These are phyloP conservation scores for Takifugu flavidus DNA, from an alignment of 2,113 vertebrate genomes.

Conservation along the genomic window DNA sequence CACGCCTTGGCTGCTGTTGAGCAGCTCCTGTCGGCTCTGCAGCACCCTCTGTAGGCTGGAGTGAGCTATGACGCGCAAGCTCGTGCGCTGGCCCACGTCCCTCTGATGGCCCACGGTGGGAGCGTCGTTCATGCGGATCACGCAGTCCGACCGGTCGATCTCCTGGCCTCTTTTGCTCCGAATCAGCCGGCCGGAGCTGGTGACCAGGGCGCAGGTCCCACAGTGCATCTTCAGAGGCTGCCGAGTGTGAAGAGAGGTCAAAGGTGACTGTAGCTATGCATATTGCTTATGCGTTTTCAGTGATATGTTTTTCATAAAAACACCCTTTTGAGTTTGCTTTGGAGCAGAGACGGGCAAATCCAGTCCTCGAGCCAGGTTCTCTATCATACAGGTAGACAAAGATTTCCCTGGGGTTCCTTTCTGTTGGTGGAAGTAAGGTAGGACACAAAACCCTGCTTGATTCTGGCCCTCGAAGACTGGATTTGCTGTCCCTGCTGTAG, in stretches of 20 bases:
- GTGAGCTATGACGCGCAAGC: conserved; percentile 85
- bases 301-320: no score
- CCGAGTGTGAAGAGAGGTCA: not conserved
- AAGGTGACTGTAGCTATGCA: not conserved
- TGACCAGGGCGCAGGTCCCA: conserved; percentile 83
- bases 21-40: conserved; percentile 79
- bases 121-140: conserved; percentile 93
- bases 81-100: conserved; percentile 84
- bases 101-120: conserved; percentile 76
- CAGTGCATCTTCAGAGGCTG: conserved; percentile 89
- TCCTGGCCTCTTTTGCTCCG: conserved; percentile 74
- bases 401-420: no score
- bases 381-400: no score
- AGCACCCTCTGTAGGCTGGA: conserved; percentile 89
- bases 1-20: conserved; percentile 83
- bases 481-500: no score
- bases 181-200: conserved; percentile 87
- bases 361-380: no score
- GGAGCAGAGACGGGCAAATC: no score
- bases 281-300: no score
- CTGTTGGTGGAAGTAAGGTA: no score
- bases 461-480: no score
- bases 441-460: no score
- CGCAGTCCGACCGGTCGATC: conserved; percentile 83
- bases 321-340: no score